Evolutionary conservation across 2,113 vertebrate genomes (phyloP), one percentile per base, ranked within the genome.

Genomic region (Oreocharis arfaki): DNA sequence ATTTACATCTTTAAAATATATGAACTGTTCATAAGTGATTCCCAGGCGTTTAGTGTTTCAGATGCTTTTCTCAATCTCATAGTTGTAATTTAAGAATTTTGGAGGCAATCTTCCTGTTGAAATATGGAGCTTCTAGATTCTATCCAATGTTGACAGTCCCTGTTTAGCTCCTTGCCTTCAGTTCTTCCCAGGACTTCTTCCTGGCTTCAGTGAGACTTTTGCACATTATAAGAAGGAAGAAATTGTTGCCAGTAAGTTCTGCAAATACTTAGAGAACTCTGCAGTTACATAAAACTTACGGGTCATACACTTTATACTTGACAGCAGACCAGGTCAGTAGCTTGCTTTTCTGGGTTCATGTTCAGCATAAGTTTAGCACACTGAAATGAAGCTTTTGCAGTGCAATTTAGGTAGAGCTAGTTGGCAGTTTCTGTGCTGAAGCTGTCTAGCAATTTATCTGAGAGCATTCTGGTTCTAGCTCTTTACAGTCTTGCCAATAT

Each of bases 1-100:
- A 98, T 98, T 98, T 98, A 97, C 95, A 98, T 98, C 97, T 98
- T 84, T 90, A 95, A 97, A 98, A 98, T 97, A 96, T 97, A 98
- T 97, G 97, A 98, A 96, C 94, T 97, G 97, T 97, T 98, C 96
- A 92, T 92, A 96, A 98, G 97, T 95, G 95, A 96, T 96, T 97
- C 93, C 95, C 87, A 97, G 95, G 95, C 73, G 64, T 95, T 97
- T 96, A 89, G 95, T 94, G 35, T 95, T 96, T 95, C 85, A 94
- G 95, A 96, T 93, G 88, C 94, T 91, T 96, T 96, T 84, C 91
- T 92, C 88, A 95, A 86, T 95, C 95, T 96, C 39, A 37, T 92
- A 96, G 76, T 67, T 79, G 90, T 87, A 95, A 94, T 96, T 91
- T 82, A 94, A 95, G 94, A 90, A 92, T 70, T 93, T 71, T 92